phyloP scores from a whole-genome alignment of 2,797 vertebrate genomes.

The Bufotes viridis region DNA sequence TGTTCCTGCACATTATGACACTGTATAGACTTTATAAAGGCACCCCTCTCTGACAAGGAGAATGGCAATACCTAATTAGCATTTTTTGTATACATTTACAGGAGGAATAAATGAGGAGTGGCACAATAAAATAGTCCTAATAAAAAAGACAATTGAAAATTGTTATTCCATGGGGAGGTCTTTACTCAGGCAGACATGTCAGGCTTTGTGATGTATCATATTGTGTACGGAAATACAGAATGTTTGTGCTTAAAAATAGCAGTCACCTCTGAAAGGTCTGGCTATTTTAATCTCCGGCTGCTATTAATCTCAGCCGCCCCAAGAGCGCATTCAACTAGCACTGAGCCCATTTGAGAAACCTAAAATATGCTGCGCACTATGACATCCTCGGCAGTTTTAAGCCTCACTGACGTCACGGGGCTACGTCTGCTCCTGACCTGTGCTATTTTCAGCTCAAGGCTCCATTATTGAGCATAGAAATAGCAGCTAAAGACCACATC shows the following conservation, averaged over 20 bases:
- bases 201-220: neutral
- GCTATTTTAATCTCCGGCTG: neutral
- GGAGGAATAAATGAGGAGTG: too few species aligned
- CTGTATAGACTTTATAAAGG: too few species aligned
- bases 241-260: neutral
- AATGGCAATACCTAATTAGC: too few species aligned
- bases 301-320: neutral
- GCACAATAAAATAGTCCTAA: too few species aligned
- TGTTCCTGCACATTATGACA: too few species aligned
- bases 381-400: neutral
- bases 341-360: neutral
- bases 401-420: neutral
- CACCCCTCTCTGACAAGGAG: too few species aligned
- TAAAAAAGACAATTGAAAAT: too few species aligned
- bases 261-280: neutral
- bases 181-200: neutral
- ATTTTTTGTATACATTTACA: too few species aligned
- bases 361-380: neutral
- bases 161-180: too few species aligned
- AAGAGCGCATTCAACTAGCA: constrained; percentile 1
- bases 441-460: neutral
- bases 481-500: neutral
- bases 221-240: neutral
- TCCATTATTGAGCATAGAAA: neutral
- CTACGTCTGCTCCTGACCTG: neutral